Evolutionary conservation across 2,113 vertebrate genomes (phyloP).

Genomic region (Labeo rohita): DNA sequence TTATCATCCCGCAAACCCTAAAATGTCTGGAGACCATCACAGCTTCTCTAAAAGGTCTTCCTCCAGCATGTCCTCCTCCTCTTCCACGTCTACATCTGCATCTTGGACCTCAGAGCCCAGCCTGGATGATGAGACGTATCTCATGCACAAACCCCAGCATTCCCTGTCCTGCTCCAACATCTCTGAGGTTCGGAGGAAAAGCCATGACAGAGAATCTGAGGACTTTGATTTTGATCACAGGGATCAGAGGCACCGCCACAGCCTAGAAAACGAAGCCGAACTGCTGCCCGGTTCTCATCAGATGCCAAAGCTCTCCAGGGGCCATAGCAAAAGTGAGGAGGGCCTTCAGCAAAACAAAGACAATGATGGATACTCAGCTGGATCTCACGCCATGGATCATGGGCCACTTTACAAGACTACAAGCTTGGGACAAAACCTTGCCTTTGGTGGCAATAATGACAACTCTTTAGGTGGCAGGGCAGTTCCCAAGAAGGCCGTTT

Average conservation of each 20-base stretch:
- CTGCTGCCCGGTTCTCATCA: slow-evolving; percentile 1
- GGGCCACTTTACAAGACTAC: slow-evolving; percentile 70
- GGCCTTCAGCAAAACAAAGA: slow-evolving; percentile 60
- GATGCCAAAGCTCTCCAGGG: slow-evolving; percentile 64
- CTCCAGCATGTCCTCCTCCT: slow-evolving; percentile 66
- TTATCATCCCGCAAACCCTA: slow-evolving; percentile 38
- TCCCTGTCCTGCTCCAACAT: slow-evolving; percentile 79
- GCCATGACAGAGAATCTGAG: slow-evolving; percentile 56
- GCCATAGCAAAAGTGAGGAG: slow-evolving; percentile 74
- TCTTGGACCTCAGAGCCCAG: slow-evolving; percentile 76
- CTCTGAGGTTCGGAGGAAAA: slow-evolving; percentile 59
- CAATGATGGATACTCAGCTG: slow-evolving; percentile 31
- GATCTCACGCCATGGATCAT: slow-evolving; percentile 36
- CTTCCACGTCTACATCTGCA: slow-evolving; percentile 69
- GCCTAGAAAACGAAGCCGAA: neutral
- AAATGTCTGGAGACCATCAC: slow-evolving; percentile 1
- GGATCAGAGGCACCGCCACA: slow-evolving; percentile 12
- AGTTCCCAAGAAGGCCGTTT: slow-evolving; percentile 68
- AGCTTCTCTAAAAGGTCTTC: slow-evolving; percentile 64
- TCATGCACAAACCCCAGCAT: slow-evolving; percentile 66
- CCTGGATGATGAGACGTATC: slow-evolving; percentile 63
- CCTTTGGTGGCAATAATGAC: slow-evolving; percentile 65
- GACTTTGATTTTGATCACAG: slow-evolving; percentile 18
- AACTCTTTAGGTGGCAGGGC: slow-evolving; percentile 60
- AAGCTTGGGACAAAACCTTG: slow-evolving; percentile 71